These are phyloP conservation scores for Nasonia giraulti DNA, from an alignment of 1,140 invertebrate genomes.

Conservation along the genomic window DNA sequence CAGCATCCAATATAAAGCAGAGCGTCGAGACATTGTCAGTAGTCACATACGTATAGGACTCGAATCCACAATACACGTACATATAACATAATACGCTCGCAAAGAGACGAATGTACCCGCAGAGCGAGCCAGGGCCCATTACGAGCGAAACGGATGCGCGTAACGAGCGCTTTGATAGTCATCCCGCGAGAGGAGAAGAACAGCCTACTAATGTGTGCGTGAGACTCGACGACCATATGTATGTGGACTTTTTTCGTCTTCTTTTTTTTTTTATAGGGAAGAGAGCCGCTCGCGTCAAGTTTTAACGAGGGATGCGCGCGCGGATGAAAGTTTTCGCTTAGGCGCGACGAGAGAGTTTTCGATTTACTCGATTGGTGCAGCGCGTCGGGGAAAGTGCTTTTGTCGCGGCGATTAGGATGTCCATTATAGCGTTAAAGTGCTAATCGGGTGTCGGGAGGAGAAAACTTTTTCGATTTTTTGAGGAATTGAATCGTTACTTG, in stretches of 20 bases:
- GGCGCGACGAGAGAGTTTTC: not conserved
- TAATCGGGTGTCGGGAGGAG: too few relatives aligned
- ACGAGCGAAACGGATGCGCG: not conserved
- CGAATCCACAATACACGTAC: not conserved
- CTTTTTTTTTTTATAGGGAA: too few relatives aligned
- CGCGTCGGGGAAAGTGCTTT: not conserved
- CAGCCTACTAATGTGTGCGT: not conserved
- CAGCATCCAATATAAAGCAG: not conserved
- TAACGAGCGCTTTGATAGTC: slow-evolving; percentile 3
- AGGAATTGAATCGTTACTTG: too few relatives aligned
- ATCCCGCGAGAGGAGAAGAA: not conserved
- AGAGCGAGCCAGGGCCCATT: not conserved
- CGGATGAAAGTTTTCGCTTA: not conserved
- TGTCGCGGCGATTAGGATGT: not conserved
- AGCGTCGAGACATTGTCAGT: not conserved
- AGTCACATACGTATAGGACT: not conserved
- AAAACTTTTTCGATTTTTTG: too few relatives aligned
- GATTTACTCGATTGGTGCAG: not conserved
- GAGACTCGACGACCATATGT: too few relatives aligned
- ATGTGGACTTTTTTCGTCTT: not conserved
- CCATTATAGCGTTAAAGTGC: too few relatives aligned
- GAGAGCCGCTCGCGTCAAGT: not conserved
- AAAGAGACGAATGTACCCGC: not conserved
- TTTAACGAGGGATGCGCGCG: not conserved
- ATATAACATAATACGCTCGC: not conserved